Evolutionary conservation across 2,797 vertebrate genomes (phyloP), one percentile per base, ranked within the genome.

Genomic region (Prunella strophiata): DNA sequence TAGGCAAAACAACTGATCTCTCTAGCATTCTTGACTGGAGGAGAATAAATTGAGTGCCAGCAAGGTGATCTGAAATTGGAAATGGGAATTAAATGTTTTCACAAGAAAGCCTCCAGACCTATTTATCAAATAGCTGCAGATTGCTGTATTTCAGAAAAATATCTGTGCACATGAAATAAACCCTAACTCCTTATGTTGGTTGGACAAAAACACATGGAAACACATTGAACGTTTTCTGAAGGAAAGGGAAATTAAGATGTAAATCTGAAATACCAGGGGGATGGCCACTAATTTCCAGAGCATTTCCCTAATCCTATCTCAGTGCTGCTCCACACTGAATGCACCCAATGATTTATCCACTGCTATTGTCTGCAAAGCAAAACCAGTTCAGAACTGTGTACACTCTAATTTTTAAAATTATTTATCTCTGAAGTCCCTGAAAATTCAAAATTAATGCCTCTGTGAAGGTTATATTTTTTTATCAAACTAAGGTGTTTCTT

Each of bases 21-120:
- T 62, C 61, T 61, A 77, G 54, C 9, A 32, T 34, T 77, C 61
- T 78, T 88, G 26, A 62, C 48, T 79, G 54, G 9, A 84, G 70
- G 17, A 92, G 55, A 88, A 83, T 50, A 83, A 89, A 72, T 40
- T 2, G 5, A 85, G 21, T 86, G 26, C 34, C 61, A 85, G 42
- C 17, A 85, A 89, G 62, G 45, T 85, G 78, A 88, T 83, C 34
- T 66, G 75, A 83, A 96, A 93, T 32, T 63, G 70, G 54, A 91
- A 85, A 87, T 77, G 42, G 48, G 87, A 94, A 52, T 50, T 13
- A 85, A 94, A 91, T 77, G 4, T 70, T 92, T 82, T 92, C 65
- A 77, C 30, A 85, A 68, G 61, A 71, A 85, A 83, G 30, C 54
- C 50, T 77, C 21, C 52, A 83, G 52, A 30, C 13, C 12, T 74